Evolutionary conservation across 2,113 vertebrate genomes (phyloP).

Genomic region (Pachyramphus minor): DNA sequence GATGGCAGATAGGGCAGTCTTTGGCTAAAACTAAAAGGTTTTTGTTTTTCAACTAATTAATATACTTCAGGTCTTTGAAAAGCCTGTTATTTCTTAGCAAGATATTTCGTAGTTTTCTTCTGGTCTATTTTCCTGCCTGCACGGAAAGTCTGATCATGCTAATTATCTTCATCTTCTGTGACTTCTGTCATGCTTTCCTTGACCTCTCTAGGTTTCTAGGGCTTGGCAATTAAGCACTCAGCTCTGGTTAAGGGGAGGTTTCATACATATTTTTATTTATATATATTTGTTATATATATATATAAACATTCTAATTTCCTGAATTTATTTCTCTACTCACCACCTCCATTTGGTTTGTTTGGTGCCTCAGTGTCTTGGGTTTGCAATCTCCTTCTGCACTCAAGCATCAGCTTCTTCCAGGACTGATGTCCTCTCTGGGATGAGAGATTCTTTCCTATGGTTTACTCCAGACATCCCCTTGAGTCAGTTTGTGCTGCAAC

Average conservation of each 20-base stretch:
- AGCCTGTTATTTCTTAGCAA: background rate
- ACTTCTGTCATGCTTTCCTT: background rate
- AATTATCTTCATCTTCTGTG: background rate
- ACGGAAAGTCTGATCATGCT: slow-evolving; percentile 8
- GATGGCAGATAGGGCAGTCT: background rate
- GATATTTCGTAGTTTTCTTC: background rate
- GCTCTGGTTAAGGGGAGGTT: background rate
- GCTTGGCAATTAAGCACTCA: background rate
- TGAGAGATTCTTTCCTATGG: background rate
- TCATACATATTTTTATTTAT: background rate
- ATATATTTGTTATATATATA: background rate
- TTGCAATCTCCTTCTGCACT: background rate
- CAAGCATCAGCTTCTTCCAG: background rate
- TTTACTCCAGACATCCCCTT: background rate
- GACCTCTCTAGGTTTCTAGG: background rate
- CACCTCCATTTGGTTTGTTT: background rate
- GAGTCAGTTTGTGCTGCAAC: background rate
- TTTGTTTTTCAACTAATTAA: background rate
- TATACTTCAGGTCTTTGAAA: background rate
- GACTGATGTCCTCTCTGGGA: background rate
- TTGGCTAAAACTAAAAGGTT: background rate
- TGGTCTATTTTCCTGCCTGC: background rate
- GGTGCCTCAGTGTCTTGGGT: background rate
- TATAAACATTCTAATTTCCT: background rate
- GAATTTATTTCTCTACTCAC: background rate